Evolutionary conservation across 2,797 vertebrate species (phyloP).

Genomic region (Lagothrix lagotricha): DNA sequence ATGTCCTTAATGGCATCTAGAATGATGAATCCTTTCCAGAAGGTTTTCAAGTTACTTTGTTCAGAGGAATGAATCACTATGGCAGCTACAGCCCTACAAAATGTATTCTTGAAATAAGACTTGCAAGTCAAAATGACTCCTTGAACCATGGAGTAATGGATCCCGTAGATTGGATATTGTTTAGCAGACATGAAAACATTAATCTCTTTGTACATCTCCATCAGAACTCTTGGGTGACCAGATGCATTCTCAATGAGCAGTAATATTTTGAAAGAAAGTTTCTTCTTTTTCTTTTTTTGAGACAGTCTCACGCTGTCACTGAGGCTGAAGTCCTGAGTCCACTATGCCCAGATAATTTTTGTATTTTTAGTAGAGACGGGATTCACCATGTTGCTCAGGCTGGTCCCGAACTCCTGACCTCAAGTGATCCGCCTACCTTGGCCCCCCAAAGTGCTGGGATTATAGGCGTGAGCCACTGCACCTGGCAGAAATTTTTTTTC

Average conservation of each 20-base stretch:
- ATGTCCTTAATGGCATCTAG: neutral
- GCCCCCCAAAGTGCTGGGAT: too few relatives aligned
- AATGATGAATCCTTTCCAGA: neutral
- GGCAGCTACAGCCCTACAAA: neutral
- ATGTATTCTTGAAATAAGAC: neutral
- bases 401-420: too few relatives aligned
- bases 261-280: neutral
- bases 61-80: neutral
- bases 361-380: too few relatives aligned
- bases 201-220: neutral
- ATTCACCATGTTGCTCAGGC: too few relatives aligned
- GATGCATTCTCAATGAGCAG: neutral
- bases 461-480: too few relatives aligned
- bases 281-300: neutral
- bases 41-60: neutral
- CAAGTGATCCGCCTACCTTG: too few relatives aligned
- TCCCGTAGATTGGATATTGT: neutral
- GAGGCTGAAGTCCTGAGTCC: too few relatives aligned
- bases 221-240: neutral
- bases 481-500: too few relatives aligned
- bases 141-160: neutral
- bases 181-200: neutral
- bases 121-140: neutral
- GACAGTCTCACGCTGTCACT: too few relatives aligned
- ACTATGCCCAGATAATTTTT: too few relatives aligned